Conservation (phyloP, 1,140 invertebrate genomes). For the Cherax quadricarinatus region DNA sequence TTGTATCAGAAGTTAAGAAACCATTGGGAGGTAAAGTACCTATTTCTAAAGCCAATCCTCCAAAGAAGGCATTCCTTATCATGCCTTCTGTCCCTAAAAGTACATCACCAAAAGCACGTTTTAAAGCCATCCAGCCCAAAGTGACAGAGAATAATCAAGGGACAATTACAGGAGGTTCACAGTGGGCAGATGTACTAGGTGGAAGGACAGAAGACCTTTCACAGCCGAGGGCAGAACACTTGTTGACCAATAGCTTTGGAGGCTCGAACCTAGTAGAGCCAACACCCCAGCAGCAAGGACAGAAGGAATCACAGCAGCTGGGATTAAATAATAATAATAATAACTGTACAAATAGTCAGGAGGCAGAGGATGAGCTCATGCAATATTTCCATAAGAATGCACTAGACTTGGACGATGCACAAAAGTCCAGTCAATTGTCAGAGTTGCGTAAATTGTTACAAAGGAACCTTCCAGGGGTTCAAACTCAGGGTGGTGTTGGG, state of each 20-base stretch:
- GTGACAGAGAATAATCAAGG: conserved; percentile 19
- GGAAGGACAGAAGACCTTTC: conserved; percentile 8
- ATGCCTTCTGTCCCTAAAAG: conserved; percentile 49
- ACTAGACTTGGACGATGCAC: conserved; percentile 61
- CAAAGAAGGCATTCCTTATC: conserved; percentile 53
- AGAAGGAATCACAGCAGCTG: not conserved
- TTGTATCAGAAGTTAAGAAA: conserved; percentile 10
- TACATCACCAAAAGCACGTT: conserved; percentile 46
- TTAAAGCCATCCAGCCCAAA: conserved; percentile 67
- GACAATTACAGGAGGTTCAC: conserved; percentile 9
- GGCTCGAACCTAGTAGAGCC: not conserved
- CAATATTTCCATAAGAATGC: conserved; percentile 60
- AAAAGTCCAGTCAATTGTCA: conserved; percentile 81
- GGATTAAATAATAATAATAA: conserved; percentile 12
- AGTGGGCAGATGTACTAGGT: conserved; percentile 23
- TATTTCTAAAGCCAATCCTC: conserved; percentile 2
- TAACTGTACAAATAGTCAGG: conserved; percentile 33
- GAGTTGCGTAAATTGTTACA: conserved; percentile 85
- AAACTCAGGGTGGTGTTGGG: conserved; percentile 32
- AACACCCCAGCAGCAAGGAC: conserved; percentile 2
- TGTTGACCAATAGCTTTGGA: not conserved
- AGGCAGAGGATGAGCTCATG: conserved; percentile 62
- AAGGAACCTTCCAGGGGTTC: conserved; percentile 79
- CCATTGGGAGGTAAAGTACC: not conserved
- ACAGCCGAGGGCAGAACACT: conserved; percentile 1